Evolutionary conservation across 2,888 invertebrate species (phyloP), one percentile per base, ranked within the genome.

Genomic region (Synanthedon tipuliformis): DNA sequence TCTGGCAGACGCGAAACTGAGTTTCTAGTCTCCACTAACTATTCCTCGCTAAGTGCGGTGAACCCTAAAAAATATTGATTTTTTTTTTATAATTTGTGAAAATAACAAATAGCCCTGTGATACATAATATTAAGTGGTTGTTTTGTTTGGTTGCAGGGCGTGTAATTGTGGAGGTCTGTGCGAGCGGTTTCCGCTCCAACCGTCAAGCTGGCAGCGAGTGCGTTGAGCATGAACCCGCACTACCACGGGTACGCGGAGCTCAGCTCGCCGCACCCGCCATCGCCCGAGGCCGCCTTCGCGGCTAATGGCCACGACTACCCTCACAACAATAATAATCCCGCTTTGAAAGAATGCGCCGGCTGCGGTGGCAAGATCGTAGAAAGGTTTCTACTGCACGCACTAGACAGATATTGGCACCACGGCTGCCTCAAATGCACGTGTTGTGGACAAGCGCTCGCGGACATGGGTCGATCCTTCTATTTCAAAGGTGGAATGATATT

Each of bases 321-420:
- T 50, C 89, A 90, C 65, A 90, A 86, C 80, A 90, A 88, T 80
- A 90, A 88, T 74, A 88, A 89, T 71, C 84, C 88, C 0, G 85
- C 87, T 63, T 90, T 93, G 70, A 94, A 94, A 80, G 92, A 93
- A 77, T 97, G 97, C 86, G 95, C 94, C 63, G 96, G 96, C 64
- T 97, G 97, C 85, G 95, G 95, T 66, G 94, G 95, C 79, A 94
- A 95, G 89, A 97, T 97, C 76, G 91, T 94, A 69, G 97, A 97
- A 89, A 90, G 96, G 83, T 97, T 93, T 89, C 91, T 97, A 63
- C 90, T 97, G 61, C 94, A 95, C 87, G 96, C 97, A 66, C 89
- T 97, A 78, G 97, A 97, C 89, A 90, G 96, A 81, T 97, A 95
- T 88, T 97, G 97, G 97, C 97, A 97, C 89, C 95, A 96, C 89